Conservation (phyloP, 2,888 invertebrate genomes). For the Polyommatus iphigenia region DNA sequence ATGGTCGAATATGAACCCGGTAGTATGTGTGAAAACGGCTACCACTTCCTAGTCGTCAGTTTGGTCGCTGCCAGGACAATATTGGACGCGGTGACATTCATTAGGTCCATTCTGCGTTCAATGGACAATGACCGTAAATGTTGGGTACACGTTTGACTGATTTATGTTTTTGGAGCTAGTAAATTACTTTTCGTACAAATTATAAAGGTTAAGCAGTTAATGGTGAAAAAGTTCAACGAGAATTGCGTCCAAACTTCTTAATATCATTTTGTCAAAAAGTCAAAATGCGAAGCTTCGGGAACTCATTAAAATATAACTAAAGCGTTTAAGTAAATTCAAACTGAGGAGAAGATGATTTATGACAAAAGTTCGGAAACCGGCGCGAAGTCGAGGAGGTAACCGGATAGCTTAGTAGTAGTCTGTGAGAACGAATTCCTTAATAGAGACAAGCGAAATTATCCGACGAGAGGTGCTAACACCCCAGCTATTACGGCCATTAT, state of each 20-base stretch:
- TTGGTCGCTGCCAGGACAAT: constrained; percentile 24
- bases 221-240: neutral
- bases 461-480: neutral
- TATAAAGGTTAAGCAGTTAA: neutral
- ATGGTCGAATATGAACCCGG: constrained; percentile 61
- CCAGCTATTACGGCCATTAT: neutral
- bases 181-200: neutral
- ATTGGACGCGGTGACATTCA: neutral
- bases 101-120: neutral
- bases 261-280: neutral
- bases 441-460: neutral
- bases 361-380: constrained; percentile 1
- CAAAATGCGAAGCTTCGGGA: neutral
- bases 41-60: constrained; percentile 54
- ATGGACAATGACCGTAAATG: neutral
- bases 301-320: constrained; percentile 15
- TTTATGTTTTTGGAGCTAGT: neutral
- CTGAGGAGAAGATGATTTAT: constrained; percentile 15
- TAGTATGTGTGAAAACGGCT: constrained; percentile 63
- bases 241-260: neutral
- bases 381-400: neutral
- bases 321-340: constrained; percentile 16
- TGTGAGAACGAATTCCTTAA: neutral
- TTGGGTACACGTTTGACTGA: neutral
- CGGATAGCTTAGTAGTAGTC: neutral